A percentile compares a stretch with the other conserved stretches of the same genome.
phyloP scores from a whole-genome alignment of 1,140 invertebrate genomes.

The Atta cephalotes region DNA sequence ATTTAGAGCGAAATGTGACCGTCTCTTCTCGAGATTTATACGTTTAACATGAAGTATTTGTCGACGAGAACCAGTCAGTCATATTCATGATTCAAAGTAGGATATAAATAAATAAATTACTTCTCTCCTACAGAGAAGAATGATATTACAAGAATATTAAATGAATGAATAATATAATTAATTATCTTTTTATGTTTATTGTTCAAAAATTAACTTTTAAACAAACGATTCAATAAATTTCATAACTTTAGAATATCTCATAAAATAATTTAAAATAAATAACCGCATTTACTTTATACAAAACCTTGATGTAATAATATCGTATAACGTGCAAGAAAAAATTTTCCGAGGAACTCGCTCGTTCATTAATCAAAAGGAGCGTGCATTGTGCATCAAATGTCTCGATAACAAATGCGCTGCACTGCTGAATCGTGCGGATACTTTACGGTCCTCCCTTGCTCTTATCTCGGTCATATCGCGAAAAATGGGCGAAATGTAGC shows the following conservation, averaged over 20 bases:
- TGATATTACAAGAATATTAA: background rate
- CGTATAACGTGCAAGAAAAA: background rate
- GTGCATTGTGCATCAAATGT: constrained; percentile 45
- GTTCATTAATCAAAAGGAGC: constrained; percentile 40
- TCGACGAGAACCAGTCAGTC: constrained; percentile 31
- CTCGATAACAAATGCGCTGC: constrained; percentile 48
- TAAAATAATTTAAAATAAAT: background rate
- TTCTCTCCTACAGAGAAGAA: background rate
- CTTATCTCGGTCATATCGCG: constrained; percentile 50
- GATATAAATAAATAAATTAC: background rate
- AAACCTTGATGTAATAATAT: background rate
- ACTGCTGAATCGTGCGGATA: constrained; percentile 37
- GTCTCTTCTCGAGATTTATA: constrained; percentile 33
- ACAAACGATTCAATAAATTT: background rate
- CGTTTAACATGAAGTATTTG: constrained; percentile 10
- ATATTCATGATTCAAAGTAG: background rate
- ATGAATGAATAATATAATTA: background rate
- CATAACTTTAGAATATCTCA: background rate
- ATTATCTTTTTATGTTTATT: background rate
- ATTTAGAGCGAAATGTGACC: constrained; percentile 36
- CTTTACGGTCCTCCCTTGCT: constrained; percentile 46
- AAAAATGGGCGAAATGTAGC: constrained; percentile 51
- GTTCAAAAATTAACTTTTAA: background rate
- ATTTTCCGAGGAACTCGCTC: background rate
- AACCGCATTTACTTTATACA: background rate